Conservation (phyloP, 2,888 invertebrate genomes). For the Anorthoa munda region DNA sequence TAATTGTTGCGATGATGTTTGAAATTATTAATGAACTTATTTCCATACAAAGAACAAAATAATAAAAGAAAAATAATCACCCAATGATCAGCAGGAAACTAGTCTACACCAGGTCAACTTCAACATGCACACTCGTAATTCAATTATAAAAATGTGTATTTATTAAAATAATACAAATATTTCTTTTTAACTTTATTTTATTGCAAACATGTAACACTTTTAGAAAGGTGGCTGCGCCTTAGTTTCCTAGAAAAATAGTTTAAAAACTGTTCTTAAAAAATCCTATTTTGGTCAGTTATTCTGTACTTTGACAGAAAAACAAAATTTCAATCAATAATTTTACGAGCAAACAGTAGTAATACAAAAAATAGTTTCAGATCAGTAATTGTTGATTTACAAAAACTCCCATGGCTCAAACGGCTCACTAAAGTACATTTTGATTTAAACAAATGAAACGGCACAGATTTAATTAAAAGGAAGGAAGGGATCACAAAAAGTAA, state of each 20-base stretch:
- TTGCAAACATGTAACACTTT: slow-evolving; percentile 1
- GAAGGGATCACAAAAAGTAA: slow-evolving; percentile 36
- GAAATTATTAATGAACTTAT: slow-evolving; percentile 12
- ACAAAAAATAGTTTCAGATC: slow-evolving; percentile 4
- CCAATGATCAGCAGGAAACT: not conserved
- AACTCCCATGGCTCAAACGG: slow-evolving; percentile 1
- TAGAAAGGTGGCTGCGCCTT: not conserved
- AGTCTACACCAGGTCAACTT: not conserved
- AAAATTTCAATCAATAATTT: not conserved
- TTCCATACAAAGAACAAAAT: slow-evolving; percentile 38
- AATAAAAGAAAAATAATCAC: slow-evolving; percentile 17
- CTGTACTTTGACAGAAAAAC: not conserved
- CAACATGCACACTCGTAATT: slow-evolving; percentile 1
- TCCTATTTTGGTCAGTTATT: not conserved
- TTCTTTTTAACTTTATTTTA: slow-evolving; percentile 5
- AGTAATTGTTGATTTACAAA: slow-evolving; percentile 13
- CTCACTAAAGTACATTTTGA: slow-evolving; percentile 21
- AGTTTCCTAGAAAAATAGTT: not conserved
- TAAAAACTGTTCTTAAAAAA: not conserved
- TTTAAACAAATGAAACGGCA: slow-evolving; percentile 48
- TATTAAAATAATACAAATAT: slow-evolving; percentile 40
- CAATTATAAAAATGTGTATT: not conserved
- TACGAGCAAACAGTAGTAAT: not conserved
- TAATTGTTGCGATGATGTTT: slow-evolving; percentile 24
- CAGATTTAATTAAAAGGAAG: slow-evolving; percentile 54